Evolutionary conservation across 1,140 invertebrate genomes (phyloP).

Genomic region (Heliconius congener): DNA sequence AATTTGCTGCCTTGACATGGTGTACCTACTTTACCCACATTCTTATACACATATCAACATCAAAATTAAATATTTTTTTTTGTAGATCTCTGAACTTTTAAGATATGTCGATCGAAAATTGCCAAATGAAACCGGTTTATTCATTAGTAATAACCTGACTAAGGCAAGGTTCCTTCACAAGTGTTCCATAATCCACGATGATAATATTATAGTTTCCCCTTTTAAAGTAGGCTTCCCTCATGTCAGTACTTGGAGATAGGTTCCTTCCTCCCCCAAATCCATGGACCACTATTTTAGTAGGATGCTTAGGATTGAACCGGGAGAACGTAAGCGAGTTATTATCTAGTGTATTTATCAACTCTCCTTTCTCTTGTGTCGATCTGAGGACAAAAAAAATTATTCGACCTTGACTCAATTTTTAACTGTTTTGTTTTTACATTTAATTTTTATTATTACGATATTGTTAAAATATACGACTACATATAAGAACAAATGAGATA

Average conservation of each 20-base stretch:
- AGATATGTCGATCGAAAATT: background rate
- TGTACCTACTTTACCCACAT: no score
- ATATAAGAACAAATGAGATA: no score
- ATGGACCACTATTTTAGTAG: slow-evolving; percentile 91
- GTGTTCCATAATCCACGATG: slow-evolving; percentile 90
- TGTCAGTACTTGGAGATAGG: slow-evolving; percentile 90
- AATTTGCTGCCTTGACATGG: background rate
- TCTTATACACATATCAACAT: no score
- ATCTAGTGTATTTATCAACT: slow-evolving; percentile 86
- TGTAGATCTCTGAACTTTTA: no score
- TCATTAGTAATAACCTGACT: slow-evolving; percentile 78
- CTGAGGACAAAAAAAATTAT: slow-evolving; percentile 74
- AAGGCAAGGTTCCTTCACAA: slow-evolving; percentile 91
- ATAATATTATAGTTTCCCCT: slow-evolving; percentile 92
- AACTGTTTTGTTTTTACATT: slow-evolving; percentile 13
- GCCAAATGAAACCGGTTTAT: slow-evolving; percentile 1
- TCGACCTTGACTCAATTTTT: slow-evolving; percentile 16
- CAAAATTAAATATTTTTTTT: no score
- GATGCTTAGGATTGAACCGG: slow-evolving; percentile 87
- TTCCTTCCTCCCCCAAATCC: slow-evolving; percentile 91
- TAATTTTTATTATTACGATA: background rate
- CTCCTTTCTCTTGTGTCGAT: slow-evolving; percentile 87
- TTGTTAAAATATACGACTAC: no score
- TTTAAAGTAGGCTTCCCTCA: slow-evolving; percentile 90
- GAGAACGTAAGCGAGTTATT: slow-evolving; percentile 86